Base-by-base conservation (phyloP, 2,888 invertebrate genomes). In the Flabesymbios commensalis region DNA sequence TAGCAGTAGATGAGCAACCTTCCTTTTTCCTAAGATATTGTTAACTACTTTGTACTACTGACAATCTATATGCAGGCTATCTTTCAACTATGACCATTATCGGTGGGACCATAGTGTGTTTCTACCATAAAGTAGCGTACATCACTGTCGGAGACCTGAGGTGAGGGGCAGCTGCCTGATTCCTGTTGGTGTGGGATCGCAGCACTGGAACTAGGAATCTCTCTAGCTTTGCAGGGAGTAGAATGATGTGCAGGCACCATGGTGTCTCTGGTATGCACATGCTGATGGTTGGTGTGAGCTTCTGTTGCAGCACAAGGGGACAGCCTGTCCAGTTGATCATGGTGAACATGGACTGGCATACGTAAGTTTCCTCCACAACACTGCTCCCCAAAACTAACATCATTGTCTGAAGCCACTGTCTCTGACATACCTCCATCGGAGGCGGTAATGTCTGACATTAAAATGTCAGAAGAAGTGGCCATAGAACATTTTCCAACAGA, bases 71-170 rank as follows among this genome's bases (percentile, higher is more conserved):
- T n/a, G n/a, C n/a, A n/a, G n/a, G n/a, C n/a, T n/a, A n/a, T n/a
- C n/a, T n/a, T n/a, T n/a, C n/a, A n/a, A n/a, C n/a, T n/a, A n/a
- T n/a, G n/a, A n/a, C n/a, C n/a, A n/a, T n/a, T n/a, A n/a, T n/a
- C n/a, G n/a, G n/a, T n/a, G n/a, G n/a, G n/a, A n/a, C 51, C 55
- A 19, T 63, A 63, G 26, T 51, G 60, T 36, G 49, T 59, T 45
- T 63, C 63, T 33, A 59, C 59, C 63, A 63, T 63, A 41, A 63
- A 63, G 47, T 59, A 63, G 43, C 59, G 59, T 45, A 63, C 63
- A 17, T 63, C 56, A 3, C 39, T 31, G 24, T 63, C 59, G 10
- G 59, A 54, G 31, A 63, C 63, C 26, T 32, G 10, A 4, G 7
- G 32, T 19, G 5, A 17, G 19, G 57, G 52, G 10, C 32, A 43